Base-by-base conservation (phyloP, 1,140 invertebrate species). In the Rhyzopertha dominica region DNA sequence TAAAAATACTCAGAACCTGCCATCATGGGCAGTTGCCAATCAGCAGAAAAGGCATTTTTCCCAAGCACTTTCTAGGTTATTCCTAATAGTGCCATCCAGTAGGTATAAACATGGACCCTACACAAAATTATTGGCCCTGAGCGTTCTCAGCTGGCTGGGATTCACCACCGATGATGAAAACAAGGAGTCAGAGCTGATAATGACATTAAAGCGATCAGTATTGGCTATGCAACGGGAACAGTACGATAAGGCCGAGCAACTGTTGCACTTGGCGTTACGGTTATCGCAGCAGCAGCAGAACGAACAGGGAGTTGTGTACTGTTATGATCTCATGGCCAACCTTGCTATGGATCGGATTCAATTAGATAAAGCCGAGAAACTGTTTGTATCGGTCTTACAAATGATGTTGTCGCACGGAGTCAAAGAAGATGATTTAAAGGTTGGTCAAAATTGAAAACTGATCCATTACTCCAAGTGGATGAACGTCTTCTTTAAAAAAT, bases 251-350 rank as follows among this genome's bases (percentile, higher is more conserved):
- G 90, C 90, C 4, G 87, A 94, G 66, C 80, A 84, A 63, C 78
- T 91, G 64, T 71, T 95, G 18, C 87, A 91, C 66, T 59, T 91
- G 19, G 88, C 88, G 1, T 69, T 94, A 31, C 79, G 80, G 34
- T 74, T 90, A 62, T 90, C 91, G 5, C 87, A 92, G 64, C 83
- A 87, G 56, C 69, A 84, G 26, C 74, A 83, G 35, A 79, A 87
- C 67, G 61, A 79, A 49, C 70, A 86, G 52, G 90, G 82, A 18
- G 71, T 91, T 34, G 85, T 87, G 5, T 93, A 94, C 57, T 81
- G 94, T 43, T 93, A 86, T 63, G 91, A 95, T 73, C 58, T 90
- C 4, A 81, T 97, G 79, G 92, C 90, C 4, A 94, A 95, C 71
- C 71, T 95, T 31, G 89, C 90, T 10, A 80, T 91, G 59, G 75